These are phyloP conservation scores for Metalampra italica DNA, from an alignment of 2,888 invertebrate species.

Conservation along the genomic window DNA sequence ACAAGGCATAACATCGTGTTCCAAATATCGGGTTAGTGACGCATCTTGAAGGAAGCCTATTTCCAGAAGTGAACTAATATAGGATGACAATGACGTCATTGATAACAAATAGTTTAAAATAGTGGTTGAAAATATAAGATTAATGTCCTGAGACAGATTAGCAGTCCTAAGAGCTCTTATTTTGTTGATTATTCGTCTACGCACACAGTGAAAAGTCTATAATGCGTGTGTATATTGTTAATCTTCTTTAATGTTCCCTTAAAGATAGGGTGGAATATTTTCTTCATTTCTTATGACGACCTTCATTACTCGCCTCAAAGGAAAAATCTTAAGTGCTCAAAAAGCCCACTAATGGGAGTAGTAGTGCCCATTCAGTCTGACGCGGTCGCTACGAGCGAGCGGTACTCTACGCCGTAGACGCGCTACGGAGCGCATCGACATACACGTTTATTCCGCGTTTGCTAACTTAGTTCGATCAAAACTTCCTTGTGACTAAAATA, in stretches of 20 bases:
- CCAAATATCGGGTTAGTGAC: too few relatives aligned
- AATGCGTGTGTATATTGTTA: too few relatives aligned
- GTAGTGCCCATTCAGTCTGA: constrained; percentile 45
- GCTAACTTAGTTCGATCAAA: constrained; percentile 33
- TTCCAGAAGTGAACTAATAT: too few relatives aligned
- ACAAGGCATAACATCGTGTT: too few relatives aligned
- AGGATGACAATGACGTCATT: too few relatives aligned
- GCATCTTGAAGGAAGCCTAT: too few relatives aligned
- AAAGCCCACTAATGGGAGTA: constrained; percentile 37
- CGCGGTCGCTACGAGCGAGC: constrained; percentile 52
- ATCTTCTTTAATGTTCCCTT: background rate
- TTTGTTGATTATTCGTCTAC: too few relatives aligned
- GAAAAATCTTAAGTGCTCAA: constrained; percentile 38
- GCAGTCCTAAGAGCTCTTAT: too few relatives aligned
- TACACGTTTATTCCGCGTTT: constrained; percentile 14
- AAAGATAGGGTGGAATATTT: constrained; percentile 2
- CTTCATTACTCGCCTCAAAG: constrained; percentile 38
- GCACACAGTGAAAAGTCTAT: background rate
- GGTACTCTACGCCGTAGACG: constrained; percentile 59
- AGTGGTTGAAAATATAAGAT: too few relatives aligned
- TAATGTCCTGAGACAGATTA: too few relatives aligned
- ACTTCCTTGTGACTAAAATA: constrained; percentile 10
- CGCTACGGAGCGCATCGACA: constrained; percentile 32
- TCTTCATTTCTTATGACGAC: constrained; percentile 28
- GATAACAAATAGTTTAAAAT: too few relatives aligned